Base-by-base conservation (phyloP, 2,113 vertebrate genomes). In the Spizaetus ornatus region DNA sequence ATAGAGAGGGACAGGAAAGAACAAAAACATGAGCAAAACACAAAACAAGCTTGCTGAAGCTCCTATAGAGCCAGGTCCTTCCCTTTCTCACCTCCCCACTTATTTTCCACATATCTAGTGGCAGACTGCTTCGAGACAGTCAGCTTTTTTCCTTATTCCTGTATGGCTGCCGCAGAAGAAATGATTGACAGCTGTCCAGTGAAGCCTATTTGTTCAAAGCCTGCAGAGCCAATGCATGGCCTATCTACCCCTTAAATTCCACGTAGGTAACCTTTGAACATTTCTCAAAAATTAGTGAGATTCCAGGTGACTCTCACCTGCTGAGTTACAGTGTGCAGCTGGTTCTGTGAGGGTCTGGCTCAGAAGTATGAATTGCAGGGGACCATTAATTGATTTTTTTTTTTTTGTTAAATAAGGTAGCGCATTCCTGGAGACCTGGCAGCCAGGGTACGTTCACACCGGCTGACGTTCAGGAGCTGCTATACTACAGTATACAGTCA, bases 1-100 rank as follows among this genome's bases (percentile, higher is more conserved):
- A 95, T 17, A 43, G 89, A 98, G 95, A 86, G 55, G 43, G 93
- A 94, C 14, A 74, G 85, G 95, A 97, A 90, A 71, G 55, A 90
- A 88, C 88, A 71, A 71, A 21, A 25, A 65, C 6, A 48, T 32
- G 8, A 78, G 76, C 20, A 13, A 76, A 55, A 74, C n/a, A 58
- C 38, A 82, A 47, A 86, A 36, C 27, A 62, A 92, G 74, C 27
- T 50, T 47, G 23, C 32, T 66, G 32, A 70, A 86, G 47, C 38
- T 78, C 70, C 59, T 61, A 29, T 15, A 55, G 20, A 80, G 16
- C 29, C 1, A 23, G 8, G 9, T 66, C 43, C 65, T 92, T 90
- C 43, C 36, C 8, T 7, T 70, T 91, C 32, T 83, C 76, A 36
- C 10, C 9, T 53, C 36, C n/a, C 23, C 14, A 21, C 0, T 3